Conservation (phyloP, 2,113 vertebrate species). For the Phyllostomus discolor region DNA sequence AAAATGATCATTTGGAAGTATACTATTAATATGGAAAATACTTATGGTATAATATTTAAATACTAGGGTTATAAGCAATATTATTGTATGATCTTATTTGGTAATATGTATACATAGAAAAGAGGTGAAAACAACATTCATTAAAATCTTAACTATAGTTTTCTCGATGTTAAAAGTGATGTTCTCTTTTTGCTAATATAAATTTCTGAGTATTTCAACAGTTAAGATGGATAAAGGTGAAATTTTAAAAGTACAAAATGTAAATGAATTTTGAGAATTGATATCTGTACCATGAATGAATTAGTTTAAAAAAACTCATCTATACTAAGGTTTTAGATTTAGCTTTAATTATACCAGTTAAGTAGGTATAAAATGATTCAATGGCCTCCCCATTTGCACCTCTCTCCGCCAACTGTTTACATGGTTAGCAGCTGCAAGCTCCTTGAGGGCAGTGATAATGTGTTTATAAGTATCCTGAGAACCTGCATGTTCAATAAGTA, state of each 20-base stretch:
- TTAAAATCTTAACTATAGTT: neutral
- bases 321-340: neutral
- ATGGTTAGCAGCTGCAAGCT: neutral
- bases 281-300: neutral
- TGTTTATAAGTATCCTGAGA: neutral
- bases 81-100: neutral
- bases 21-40: neutral
- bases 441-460: neutral
- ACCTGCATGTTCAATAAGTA: neutral
- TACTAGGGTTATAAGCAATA: neutral
- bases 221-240: neutral
- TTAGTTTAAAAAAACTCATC: neutral
- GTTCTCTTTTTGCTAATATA: neutral
- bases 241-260: neutral
- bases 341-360: neutral
- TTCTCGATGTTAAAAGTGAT: neutral
- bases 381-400: constrained; percentile 13
- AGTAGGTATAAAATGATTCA: neutral
- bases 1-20: neutral
- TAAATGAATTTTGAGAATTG: neutral
- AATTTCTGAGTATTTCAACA: neutral
- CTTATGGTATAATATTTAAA: neutral
- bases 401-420: neutral
- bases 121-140: neutral
- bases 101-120: neutral